phyloP scores from a whole-genome alignment of 2,797 vertebrate species.

The Danio choprae region DNA sequence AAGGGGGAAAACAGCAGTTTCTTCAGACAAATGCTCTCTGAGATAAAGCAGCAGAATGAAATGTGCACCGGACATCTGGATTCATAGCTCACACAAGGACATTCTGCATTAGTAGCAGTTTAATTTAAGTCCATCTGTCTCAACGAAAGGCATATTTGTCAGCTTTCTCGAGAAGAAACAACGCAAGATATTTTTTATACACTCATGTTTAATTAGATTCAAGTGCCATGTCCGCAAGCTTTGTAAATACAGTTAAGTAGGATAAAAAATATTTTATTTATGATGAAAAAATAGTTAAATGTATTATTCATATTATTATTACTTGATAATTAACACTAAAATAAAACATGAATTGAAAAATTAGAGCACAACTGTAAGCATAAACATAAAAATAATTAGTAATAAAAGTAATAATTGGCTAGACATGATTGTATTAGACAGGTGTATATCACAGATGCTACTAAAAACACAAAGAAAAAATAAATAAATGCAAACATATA shows the following conservation, averaged over 20 bases:
- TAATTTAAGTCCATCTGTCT: constrained; percentile 41
- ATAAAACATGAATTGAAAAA: too few relatives aligned
- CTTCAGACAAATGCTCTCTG: not conserved
- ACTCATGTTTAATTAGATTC: constrained; percentile 1
- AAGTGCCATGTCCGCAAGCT: not conserved
- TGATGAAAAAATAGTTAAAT: too few relatives aligned
- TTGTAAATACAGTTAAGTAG: not conserved
- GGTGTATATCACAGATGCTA: too few relatives aligned
- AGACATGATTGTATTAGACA: too few relatives aligned
- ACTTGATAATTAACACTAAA: too few relatives aligned
- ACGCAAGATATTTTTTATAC: constrained; percentile 10
- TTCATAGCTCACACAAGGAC: constrained; percentile 32
- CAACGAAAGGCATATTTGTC: constrained; percentile 42
- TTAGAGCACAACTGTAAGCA: too few relatives aligned
- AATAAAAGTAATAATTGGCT: too few relatives aligned
- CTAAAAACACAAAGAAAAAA: too few relatives aligned
- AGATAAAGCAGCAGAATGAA: constrained; percentile 61
- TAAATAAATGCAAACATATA: too few relatives aligned
- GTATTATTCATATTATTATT: too few relatives aligned
- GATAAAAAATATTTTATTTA: not conserved
- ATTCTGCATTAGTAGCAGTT: constrained; percentile 51
- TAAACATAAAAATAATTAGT: too few relatives aligned
- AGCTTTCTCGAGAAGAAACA: constrained; percentile 52
- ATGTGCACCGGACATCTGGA: not conserved
- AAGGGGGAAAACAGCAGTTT: not conserved